A percentile compares a stretch with the other conserved stretches of the same genome.
phyloP scores from a whole-genome alignment of 2,113 vertebrate genomes.

The Zosterops pallidus region DNA sequence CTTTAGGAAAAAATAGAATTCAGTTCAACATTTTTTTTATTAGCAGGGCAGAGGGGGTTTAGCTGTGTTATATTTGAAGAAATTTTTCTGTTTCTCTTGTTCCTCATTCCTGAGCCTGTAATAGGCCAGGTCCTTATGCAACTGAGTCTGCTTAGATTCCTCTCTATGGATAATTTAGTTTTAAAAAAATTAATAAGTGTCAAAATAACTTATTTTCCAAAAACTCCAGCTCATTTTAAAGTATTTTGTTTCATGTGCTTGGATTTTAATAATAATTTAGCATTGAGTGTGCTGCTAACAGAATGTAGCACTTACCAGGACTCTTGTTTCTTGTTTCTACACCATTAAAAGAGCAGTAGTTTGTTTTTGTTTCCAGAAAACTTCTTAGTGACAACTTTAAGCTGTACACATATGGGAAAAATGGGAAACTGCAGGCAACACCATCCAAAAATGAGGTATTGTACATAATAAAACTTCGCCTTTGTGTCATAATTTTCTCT shows the following conservation, averaged over 20 bases:
- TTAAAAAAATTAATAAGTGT: not conserved
- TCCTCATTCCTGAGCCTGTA: not conserved
- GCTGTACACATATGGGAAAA: slow-evolving; percentile 56
- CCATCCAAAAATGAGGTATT: slow-evolving; percentile 45
- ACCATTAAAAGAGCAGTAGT: not conserved
- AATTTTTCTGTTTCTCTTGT: not conserved
- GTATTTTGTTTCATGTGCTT: not conserved
- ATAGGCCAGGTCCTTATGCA: not conserved
- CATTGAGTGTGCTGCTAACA: not conserved
- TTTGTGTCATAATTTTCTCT: not conserved
- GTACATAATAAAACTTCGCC: not conserved
- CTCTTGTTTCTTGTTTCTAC: not conserved
- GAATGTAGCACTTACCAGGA: not conserved
- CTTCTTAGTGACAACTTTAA: slow-evolving; percentile 64
- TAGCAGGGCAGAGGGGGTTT: not conserved
- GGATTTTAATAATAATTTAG: not conserved
- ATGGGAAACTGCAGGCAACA: slow-evolving; percentile 46
- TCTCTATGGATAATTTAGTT: not conserved
- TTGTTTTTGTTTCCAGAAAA: slow-evolving; percentile 61
- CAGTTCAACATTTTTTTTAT: not conserved
- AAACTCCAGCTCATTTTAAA: not conserved
- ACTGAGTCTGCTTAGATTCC: not conserved
- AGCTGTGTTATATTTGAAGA: not conserved
- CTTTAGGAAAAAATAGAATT: not conserved
- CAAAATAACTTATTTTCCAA: not conserved